These are phyloP conservation scores for Drosophila merina DNA, from an alignment of 2,888 invertebrate species.

Conservation along the genomic window DNA sequence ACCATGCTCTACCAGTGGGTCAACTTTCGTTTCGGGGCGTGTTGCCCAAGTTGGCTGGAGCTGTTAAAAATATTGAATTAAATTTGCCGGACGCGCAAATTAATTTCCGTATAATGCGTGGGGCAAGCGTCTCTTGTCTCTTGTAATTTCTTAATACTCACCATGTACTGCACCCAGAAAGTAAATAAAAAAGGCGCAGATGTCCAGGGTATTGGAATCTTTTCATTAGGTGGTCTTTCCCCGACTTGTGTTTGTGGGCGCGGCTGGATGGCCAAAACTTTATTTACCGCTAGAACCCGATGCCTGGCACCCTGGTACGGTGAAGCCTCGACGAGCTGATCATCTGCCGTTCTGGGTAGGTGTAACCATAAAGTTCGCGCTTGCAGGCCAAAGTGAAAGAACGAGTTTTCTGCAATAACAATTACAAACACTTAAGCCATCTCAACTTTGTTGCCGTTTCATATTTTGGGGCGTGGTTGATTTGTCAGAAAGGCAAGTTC, in stretches of 20 bases:
- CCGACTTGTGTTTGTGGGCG: constrained; percentile 56
- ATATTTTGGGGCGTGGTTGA: constrained; percentile 61
- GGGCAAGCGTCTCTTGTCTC: constrained; percentile 56
- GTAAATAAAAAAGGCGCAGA: background rate
- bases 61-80: constrained; percentile 68
- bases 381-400: constrained; percentile 69
- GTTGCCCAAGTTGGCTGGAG: constrained; percentile 38
- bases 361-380: constrained; percentile 81
- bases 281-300: constrained; percentile 73
- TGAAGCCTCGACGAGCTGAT: constrained; percentile 52
- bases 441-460: constrained; percentile 16
- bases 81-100: constrained; percentile 65
- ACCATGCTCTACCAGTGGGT: constrained; percentile 58
- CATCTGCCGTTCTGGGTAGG: constrained; percentile 64
- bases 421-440: constrained; percentile 54
- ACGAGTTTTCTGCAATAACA: constrained; percentile 63
- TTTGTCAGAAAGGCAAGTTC: constrained; percentile 41
- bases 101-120: constrained; percentile 78
- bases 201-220: constrained; percentile 30
- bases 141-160: constrained; percentile 69
- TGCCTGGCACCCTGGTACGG: constrained; percentile 2
- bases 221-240: constrained; percentile 68
- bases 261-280: constrained; percentile 63
- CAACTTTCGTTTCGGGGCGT: constrained; percentile 66
- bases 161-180: constrained; percentile 40